Conservation (phyloP, 2,888 invertebrate genomes). For the Eutolmus rufibarbis region DNA sequence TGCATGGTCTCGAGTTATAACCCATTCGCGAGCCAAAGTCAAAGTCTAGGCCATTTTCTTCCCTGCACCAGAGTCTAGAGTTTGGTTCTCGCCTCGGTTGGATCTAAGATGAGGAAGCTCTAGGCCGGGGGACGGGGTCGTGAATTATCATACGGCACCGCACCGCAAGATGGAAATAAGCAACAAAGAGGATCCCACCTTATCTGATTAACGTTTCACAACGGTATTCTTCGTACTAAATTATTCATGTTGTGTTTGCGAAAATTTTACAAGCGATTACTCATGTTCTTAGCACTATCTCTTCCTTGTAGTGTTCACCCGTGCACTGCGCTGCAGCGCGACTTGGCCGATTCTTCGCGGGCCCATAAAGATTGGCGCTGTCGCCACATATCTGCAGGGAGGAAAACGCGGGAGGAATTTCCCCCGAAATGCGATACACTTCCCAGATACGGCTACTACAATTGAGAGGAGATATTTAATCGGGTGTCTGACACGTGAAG, state of each 20-base stretch:
- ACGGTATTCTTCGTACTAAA: conserved; percentile 48
- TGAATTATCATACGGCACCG: conserved; percentile 39
- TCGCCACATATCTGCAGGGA: not conserved
- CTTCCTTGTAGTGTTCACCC: conserved; percentile 31
- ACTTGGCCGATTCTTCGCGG: not conserved
- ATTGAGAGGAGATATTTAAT: conserved; percentile 31
- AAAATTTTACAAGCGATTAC: conserved; percentile 48
- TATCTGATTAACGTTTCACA: conserved; percentile 49
- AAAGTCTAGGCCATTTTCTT: not conserved
- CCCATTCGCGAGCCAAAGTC: not conserved
- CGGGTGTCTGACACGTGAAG: not conserved
- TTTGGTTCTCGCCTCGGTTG: conserved; percentile 27
- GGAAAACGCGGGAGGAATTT: conserved; percentile 19
- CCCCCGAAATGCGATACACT: conserved; percentile 37
- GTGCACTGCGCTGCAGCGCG: not conserved
- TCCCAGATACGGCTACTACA: conserved; percentile 32
- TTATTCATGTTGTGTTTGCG: conserved; percentile 48
- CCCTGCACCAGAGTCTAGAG: not conserved
- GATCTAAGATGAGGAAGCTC: not conserved
- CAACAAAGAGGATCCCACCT: conserved; percentile 43
- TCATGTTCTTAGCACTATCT: conserved; percentile 47
- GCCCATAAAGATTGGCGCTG: not conserved
- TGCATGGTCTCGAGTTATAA: not conserved
- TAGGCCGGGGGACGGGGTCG: not conserved
- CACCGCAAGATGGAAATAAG: conserved; percentile 26